Percentiles rank a stretch among this genome's conserved stretches.
Evolutionary conservation across 2,888 invertebrate species (phyloP).

Genomic region (Mythimna loreyi): DNA sequence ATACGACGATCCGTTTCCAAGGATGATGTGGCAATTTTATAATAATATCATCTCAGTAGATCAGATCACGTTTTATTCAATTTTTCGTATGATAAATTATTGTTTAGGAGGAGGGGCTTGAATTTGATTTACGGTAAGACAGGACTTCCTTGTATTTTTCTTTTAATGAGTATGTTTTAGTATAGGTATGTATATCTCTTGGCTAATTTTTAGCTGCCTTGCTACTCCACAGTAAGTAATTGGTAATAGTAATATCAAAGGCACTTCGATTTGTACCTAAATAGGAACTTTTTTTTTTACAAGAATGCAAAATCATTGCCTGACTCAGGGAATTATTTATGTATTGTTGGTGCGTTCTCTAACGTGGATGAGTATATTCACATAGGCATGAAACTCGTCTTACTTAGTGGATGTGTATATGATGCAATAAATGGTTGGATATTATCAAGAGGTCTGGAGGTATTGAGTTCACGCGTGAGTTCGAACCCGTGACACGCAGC

Average conservation of each 20-base stretch:
- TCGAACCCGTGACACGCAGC: no score
- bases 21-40: constrained; percentile 54
- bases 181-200: background rate
- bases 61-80: constrained; percentile 44
- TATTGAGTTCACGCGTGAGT: no score
- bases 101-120: background rate
- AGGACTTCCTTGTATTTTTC: background rate
- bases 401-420: no score
- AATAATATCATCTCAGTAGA: constrained; percentile 46
- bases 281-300: background rate
- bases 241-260: background rate
- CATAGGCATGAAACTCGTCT: no score
- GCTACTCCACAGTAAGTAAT: background rate
- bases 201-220: background rate
- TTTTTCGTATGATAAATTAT: constrained; percentile 38
- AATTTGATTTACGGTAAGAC: constrained; percentile 17
- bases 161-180: background rate
- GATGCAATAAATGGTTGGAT: no score
- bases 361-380: no score
- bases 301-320: no score
- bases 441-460: no score
- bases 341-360: no score
- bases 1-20: constrained; percentile 50
- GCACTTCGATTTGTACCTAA: background rate
- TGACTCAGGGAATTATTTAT: no score